phyloP scores from a whole-genome alignment of 1,140 invertebrate genomes.

The Drosophila hydei region DNA sequence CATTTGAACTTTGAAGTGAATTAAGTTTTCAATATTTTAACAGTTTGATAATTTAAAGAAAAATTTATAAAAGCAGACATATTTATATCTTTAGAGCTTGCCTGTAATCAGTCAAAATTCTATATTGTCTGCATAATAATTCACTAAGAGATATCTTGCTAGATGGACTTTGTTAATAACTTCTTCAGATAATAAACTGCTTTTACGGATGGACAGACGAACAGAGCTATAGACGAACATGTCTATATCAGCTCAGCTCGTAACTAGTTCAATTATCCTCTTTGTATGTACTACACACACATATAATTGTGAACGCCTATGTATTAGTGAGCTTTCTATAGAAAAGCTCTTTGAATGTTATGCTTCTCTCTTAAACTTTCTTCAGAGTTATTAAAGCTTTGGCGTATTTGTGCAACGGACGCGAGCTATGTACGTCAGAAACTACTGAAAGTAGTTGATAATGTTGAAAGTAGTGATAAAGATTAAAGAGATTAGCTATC shows the following conservation, averaged over 20 bases:
- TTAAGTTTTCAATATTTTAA: slow-evolving; percentile 3
- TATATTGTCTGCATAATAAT: neutral
- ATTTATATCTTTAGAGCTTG: neutral
- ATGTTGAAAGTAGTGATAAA: neutral
- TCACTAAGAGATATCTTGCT: too few relatives aligned
- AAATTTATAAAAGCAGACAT: neutral
- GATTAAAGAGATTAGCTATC: neutral
- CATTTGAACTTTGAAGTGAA: neutral
- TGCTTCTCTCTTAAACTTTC: neutral
- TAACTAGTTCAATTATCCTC: too few relatives aligned
- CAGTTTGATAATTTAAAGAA: neutral
- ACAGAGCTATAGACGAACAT: too few relatives aligned
- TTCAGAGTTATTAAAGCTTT: neutral
- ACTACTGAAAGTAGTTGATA: neutral
- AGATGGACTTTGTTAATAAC: too few relatives aligned
- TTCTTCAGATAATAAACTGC: too few relatives aligned
- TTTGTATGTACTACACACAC: neutral
- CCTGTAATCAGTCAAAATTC: too few relatives aligned
- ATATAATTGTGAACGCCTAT: neutral
- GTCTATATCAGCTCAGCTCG: too few relatives aligned
- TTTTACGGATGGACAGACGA: too few relatives aligned
- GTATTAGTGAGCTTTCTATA: neutral
- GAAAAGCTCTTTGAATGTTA: neutral
- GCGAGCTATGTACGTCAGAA: neutral
- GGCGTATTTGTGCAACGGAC: neutral